Evolutionary conservation across 2,888 invertebrate species (phyloP), one percentile per base, ranked within the genome.

Genomic region (Brachyptera risi): DNA sequence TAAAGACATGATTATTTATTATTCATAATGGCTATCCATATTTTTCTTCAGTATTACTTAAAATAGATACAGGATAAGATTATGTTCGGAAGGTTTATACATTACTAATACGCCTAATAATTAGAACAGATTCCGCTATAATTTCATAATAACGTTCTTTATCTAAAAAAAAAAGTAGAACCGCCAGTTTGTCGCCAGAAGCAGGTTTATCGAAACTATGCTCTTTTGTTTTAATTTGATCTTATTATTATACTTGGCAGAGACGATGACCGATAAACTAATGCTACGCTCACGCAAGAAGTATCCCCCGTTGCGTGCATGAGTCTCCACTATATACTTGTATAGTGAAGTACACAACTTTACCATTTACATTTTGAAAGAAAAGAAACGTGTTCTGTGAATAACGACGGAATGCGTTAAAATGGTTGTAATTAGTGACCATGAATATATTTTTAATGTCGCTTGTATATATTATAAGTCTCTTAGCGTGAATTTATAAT

Each of bases 131-230:
- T 54, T 54, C 54, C 54, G 19, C 35, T 35, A 19, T 54, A 54
- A 54, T 54, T 54, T 54, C 54, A 54, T 19, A 37, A 51, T 13
- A n/a, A n/a, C n/a, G n/a, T n/a, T n/a, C n/a, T n/a, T n/a, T 19
- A 37, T 21, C 37, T 31, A 17, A 11, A n/a, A n/a, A n/a, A n/a
- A n/a, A n/a, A n/a, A 37, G 11, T 54, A 35, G 17, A 11, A 3
- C 44, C 54, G 54, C 54, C 54, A 37, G 54, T 7, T 13, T 35
- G 54, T 54, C 54, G 54, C 54, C 37, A 21, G 19, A 21, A 54
- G 54, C 54, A 35, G 54, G 54, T 54, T 54, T 54, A 9, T 9
- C 17, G 50, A n/a, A n/a, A n/a, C n/a, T n/a, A 3, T 51, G 15
- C 19, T 27, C 54, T 54, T 47, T 54, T 54, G 54, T 54, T 54